phyloP scores from a whole-genome alignment of 1,140 invertebrate species.

The Batillaria attramentaria region DNA sequence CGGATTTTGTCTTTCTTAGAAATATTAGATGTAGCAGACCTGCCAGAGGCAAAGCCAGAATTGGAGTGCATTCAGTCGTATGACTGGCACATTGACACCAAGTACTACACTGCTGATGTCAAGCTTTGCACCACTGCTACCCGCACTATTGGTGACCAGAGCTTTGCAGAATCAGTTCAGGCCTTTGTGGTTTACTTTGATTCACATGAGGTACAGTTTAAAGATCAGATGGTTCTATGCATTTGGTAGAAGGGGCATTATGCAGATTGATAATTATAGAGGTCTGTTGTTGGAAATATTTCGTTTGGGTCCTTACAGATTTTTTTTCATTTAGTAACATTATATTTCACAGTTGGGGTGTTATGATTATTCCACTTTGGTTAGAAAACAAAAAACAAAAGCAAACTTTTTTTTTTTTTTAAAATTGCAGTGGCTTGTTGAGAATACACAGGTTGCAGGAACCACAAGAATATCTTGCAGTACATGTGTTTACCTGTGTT shows the following conservation, averaged over 20 bases:
- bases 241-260: no score
- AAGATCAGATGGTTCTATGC: background rate
- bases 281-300: background rate
- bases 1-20: slow-evolving; percentile 46
- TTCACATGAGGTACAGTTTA: slow-evolving; percentile 71
- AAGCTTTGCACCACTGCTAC: slow-evolving; percentile 74
- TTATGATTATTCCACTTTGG: background rate
- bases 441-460: no score
- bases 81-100: slow-evolving; percentile 78
- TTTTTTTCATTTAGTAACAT: background rate
- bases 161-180: slow-evolving; percentile 75
- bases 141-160: slow-evolving; percentile 71
- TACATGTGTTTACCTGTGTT: no score
- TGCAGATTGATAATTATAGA: background rate
- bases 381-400: no score
- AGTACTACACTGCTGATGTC: slow-evolving; percentile 79
- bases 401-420: slow-evolving; percentile 14
- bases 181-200: slow-evolving; percentile 78
- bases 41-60: slow-evolving; percentile 65
- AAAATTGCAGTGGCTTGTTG: background rate
- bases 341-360: background rate
- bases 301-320: background rate
- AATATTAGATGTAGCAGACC: slow-evolving; percentile 70
- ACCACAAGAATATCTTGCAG: no score
- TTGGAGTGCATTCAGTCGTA: slow-evolving; percentile 73